Evolutionary conservation across 2,888 invertebrate genomes (phyloP).

Genomic region (Chrysopilus asiliformis): DNA sequence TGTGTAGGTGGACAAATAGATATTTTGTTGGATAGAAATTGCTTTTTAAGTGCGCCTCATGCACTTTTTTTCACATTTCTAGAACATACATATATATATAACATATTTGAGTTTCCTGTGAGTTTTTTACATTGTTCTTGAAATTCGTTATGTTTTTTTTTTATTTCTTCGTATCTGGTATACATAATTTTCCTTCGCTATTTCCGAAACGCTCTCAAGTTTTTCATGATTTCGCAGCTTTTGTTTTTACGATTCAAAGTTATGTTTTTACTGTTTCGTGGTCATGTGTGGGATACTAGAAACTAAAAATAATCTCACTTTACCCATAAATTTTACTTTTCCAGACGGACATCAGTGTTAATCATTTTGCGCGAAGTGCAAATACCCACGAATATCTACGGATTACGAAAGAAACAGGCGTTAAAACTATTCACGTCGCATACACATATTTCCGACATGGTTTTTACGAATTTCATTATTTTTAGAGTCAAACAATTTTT

Average conservation of each 20-base stretch:
- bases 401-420: too few species aligned
- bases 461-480: too few species aligned
- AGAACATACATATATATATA: too few species aligned
- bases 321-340: too few species aligned
- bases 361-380: too few species aligned
- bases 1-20: slow-evolving; percentile 14
- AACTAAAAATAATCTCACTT: too few species aligned
- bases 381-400: slow-evolving; percentile 3
- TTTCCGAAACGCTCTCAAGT: not conserved
- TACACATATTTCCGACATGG: too few species aligned
- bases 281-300: slow-evolving; percentile 9
- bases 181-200: not conserved
- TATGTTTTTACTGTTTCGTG: slow-evolving; percentile 8
- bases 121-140: slow-evolving; percentile 1
- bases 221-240: not conserved
- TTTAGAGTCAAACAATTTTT: too few species aligned
- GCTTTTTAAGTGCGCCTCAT: slow-evolving; percentile 10
- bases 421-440: slow-evolving; percentile 4
- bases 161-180: not conserved
- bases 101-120: too few species aligned
- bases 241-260: slow-evolving; percentile 1
- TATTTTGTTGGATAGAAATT: slow-evolving; percentile 11
- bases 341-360: too few species aligned
- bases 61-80: too few species aligned
- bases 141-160: not conserved